Evolutionary conservation across 37 sponge, comb jelly and placozoan genomes (phyloP), one percentile per base, ranked within the genome.

Genomic region (Theonella swinhoei): DNA sequence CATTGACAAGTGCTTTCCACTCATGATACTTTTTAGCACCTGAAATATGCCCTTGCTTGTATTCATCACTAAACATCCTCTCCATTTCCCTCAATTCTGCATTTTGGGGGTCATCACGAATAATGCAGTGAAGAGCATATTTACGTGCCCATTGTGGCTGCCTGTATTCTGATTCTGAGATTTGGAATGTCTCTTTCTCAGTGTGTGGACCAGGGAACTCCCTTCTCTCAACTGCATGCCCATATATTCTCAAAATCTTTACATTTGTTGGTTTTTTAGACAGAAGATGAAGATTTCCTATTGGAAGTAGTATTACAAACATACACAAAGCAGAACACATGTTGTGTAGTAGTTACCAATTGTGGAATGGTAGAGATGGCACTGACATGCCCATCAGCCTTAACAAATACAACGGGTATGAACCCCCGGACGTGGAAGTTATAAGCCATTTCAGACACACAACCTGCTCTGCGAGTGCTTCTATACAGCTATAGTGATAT

Each of bases 201-300:
- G 17, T 58, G 38, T 67, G 40, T 7, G 85, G 85, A 42, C 67
- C 75, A 9, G 64, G 37, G 37, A 65, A 73, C 28, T 74, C 78
- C 58, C 32, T 79, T 34, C 75, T 36, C 43, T 87, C 87, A 60
- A 60, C 41, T 30, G 33, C 58, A 5, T 37, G 58, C 11, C 87
- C 75, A 87, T 87, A 87, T 3, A 87, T 23, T 2, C 87, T 43
- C 26, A 87, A 36, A 39, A 87, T 61, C 25, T 34, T 72, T 1
- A 82, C 11, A 26, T 41, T 37, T n/a, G n/a, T 66, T n/a, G 32
- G 25, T 24, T 24, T 79, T 31, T 58, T 54, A 0, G 23, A 4
- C 28, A 86, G 65, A 2, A 2, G 19, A 34, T 75, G 19, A 0
- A 84, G 43, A 36, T 84, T 83, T 38, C 65, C 85, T 85, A 68